Evolutionary conservation across 2,797 vertebrate species (phyloP), one percentile per base, ranked within the genome.

Genomic region (Macroramphosus scolopax): DNA sequence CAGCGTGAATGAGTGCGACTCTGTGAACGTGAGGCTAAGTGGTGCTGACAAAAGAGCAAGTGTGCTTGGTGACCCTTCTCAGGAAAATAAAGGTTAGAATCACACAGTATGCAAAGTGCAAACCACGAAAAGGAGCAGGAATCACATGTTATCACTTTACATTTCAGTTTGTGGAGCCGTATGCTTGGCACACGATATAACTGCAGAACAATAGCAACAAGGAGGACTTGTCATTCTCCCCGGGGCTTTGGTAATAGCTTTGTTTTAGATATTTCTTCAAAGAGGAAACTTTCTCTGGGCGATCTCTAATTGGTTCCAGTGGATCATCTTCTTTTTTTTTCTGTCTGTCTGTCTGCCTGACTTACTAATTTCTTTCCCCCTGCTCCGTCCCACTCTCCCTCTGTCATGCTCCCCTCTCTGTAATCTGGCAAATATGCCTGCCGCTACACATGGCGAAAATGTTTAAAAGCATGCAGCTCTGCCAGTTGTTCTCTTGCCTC

Each of bases 301-400:
- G 40, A 72, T 82, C 65, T 89, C 45, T 84, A 87, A 90, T 87
- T 82, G 82, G 49, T 86, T 90, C 82, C 87, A 89, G 86, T 69
- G 71, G 68, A 85, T 80, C 68, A 53, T 86, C 37, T 60, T 58
- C 6, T n/a, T 22, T 22, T 22, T 22, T 22, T 22, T 22, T 22
- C 20, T 22, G 20, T 64, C 16, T 56, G 18, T 75, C 47, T 72
- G 72, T 73, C 60, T 69, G 49, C 50, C 32, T 45, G 30, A 52
- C 60, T 58, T 33, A 42, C 47, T 60, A 49, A 35, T 57, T 55
- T 57, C 42, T 47, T 46, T 54, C 30, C 42, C 53, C 53, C 37
- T 39, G 20, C 6, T 10, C 39, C 44, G 24, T 30, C 41, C 29
- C 30, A 9, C 46, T 64, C 36, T 63, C 39, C 51, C 40, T 33